Conservation (phyloP, 2,888 invertebrate species). For the Autographa pulchrina region DNA sequence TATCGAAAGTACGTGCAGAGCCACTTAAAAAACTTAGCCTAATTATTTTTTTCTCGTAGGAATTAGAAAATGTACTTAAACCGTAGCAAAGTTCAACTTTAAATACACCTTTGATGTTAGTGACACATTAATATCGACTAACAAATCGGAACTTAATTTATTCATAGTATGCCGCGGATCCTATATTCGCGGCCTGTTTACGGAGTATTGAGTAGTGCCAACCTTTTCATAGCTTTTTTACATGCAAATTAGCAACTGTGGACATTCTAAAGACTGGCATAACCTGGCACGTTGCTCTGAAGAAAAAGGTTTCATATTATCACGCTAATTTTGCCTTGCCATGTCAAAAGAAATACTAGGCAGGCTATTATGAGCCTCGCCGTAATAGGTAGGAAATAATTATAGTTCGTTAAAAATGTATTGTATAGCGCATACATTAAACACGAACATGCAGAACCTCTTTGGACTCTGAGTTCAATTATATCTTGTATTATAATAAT, state of each 20-base stretch:
- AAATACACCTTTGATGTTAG: not conserved
- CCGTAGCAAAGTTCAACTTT: not conserved
- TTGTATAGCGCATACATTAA: not conserved
- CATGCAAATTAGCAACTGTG: constrained; percentile 74
- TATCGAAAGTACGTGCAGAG: too few species aligned
- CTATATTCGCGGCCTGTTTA: constrained; percentile 57
- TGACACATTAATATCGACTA: not conserved
- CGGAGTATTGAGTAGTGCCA: constrained; percentile 65
- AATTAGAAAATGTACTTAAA: not conserved
- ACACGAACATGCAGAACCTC: not conserved
- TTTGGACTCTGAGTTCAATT: not conserved
- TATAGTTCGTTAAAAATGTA: not conserved
- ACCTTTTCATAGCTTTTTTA: constrained; percentile 72
- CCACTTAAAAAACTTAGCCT: not conserved
- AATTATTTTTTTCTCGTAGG: not conserved
- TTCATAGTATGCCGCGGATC: not conserved
- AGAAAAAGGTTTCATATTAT: constrained; percentile 8
- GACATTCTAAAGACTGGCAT: constrained; percentile 48
- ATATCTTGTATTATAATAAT: too few species aligned
- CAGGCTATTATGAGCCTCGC: not conserved
- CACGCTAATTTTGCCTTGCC: not conserved
- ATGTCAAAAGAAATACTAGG: not conserved
- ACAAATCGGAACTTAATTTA: not conserved
- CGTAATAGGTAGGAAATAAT: not conserved
- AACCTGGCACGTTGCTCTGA: constrained; percentile 11